Percentiles rank a stretch among this genome's conserved stretches.
These are phyloP conservation scores for Epiblema foenella DNA, from an alignment of 2,888 invertebrate genomes.

Conservation along the genomic window DNA sequence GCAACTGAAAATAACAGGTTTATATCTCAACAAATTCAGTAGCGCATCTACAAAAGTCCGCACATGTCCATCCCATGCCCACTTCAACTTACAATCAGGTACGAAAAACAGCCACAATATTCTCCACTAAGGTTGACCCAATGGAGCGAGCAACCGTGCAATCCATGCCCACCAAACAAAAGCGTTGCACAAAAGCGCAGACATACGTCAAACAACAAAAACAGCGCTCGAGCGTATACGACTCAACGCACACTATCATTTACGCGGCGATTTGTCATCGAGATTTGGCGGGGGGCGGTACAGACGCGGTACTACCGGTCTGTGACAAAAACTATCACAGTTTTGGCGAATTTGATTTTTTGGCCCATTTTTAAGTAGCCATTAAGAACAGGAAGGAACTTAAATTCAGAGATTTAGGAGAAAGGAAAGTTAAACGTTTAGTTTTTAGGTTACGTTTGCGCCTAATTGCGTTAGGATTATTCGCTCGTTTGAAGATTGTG, in stretches of 20 bases:
- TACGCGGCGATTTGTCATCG: slow-evolving; percentile 83
- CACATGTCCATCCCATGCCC: background rate
- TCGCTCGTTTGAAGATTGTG: too few species aligned
- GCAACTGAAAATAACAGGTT: too few species aligned
- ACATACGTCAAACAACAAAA: slow-evolving; percentile 82
- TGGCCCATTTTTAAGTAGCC: background rate
- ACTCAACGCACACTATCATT: slow-evolving; percentile 80
- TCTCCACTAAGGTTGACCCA: slow-evolving; percentile 48
- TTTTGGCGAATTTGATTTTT: too few species aligned
- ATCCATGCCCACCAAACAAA: slow-evolving; percentile 61
- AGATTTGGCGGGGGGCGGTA: slow-evolving; percentile 66
- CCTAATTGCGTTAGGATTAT: too few species aligned
- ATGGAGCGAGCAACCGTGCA: slow-evolving; percentile 65
- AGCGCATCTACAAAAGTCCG: background rate
- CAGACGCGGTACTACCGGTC: slow-evolving; percentile 56
- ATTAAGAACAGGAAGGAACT: slow-evolving; percentile 6
- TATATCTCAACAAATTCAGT: too few species aligned
- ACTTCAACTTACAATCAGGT: background rate
- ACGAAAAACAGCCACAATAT: slow-evolving; percentile 24
- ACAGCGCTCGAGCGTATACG: slow-evolving; percentile 66
- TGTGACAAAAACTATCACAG: slow-evolving; percentile 23
- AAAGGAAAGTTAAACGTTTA: background rate
- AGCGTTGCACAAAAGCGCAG: slow-evolving; percentile 67
- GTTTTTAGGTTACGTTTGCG: background rate
- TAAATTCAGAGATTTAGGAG: background rate